Evolutionary conservation across 2,113 vertebrate species (phyloP).

Genomic region (Cinclus mexicanus): DNA sequence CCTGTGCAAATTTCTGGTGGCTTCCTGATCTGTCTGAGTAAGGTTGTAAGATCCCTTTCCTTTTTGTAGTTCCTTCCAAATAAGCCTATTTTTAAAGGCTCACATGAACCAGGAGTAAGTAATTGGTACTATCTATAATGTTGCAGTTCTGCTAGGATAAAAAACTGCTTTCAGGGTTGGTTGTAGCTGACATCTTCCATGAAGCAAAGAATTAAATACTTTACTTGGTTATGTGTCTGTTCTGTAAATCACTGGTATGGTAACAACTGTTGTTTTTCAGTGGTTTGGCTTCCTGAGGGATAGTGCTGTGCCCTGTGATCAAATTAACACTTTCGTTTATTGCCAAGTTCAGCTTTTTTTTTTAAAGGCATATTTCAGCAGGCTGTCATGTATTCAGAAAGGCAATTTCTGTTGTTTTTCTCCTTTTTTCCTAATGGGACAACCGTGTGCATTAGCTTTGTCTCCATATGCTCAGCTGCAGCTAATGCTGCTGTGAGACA

Average conservation of each 20-base stretch:
- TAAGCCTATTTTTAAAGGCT: neutral
- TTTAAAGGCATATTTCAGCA: neutral
- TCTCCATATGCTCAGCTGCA: neutral
- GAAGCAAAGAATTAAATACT: neutral
- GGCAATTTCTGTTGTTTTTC: neutral
- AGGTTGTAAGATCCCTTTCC: neutral
- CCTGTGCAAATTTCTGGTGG: neutral
- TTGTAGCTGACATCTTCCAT: neutral
- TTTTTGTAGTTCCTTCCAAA: neutral
- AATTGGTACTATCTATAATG: neutral
- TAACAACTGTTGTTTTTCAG: neutral
- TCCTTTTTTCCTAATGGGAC: neutral
- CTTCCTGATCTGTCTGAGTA: neutral
- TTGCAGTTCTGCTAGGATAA: neutral
- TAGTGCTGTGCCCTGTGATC: neutral
- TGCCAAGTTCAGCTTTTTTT: neutral
- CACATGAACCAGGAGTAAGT: neutral
- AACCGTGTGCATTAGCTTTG: accelerated
- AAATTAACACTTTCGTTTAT: neutral
- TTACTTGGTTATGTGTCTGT: neutral
- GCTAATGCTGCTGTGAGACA: neutral
- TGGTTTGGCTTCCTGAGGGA: neutral
- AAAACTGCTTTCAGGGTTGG: neutral
- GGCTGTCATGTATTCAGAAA: neutral
- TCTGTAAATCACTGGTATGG: neutral